phyloP scores from a whole-genome alignment of 1,140 invertebrate species.

The Kradibia gibbosae region DNA sequence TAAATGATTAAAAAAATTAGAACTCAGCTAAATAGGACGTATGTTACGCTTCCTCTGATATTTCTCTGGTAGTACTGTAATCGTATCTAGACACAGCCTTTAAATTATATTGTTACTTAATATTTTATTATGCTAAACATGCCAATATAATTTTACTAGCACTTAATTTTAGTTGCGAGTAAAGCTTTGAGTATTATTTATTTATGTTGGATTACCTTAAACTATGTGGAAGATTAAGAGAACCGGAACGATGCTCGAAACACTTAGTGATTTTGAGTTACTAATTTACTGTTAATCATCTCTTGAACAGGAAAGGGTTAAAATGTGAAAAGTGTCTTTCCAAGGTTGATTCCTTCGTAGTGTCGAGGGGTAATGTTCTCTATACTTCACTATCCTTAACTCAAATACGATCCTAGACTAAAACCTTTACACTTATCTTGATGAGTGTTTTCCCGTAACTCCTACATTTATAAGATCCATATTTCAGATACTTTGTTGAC shows the following conservation, averaged over 20 bases:
- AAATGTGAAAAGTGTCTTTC: conserved; percentile 54
- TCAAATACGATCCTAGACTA: conserved; percentile 41
- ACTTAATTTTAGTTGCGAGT: neutral
- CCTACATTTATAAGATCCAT: conserved; percentile 63
- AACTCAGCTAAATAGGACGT: no score
- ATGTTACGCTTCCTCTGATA: no score
- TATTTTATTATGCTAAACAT: no score
- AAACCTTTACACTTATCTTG: conserved; percentile 61
- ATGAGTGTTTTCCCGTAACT: conserved; percentile 70
- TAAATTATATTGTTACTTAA: no score
- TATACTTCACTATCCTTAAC: neutral
- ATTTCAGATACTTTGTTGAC: conserved; percentile 57
- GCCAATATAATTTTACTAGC: no score
- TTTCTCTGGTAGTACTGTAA: no score
- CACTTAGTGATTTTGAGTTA: conserved; percentile 51
- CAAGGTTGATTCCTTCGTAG: conserved; percentile 41
- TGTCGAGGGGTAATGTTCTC: conserved; percentile 48
- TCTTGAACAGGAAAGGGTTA: conserved; percentile 58
- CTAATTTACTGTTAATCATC: conserved; percentile 44
- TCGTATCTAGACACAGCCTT: no score
- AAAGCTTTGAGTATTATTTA: neutral
- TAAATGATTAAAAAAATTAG: no score
- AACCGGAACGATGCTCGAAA: conserved; percentile 36
- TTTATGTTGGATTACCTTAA: neutral
- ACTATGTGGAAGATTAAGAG: neutral